Base-by-base conservation (phyloP, 2,797 vertebrate species). In the Tolypeutes matacus region DNA sequence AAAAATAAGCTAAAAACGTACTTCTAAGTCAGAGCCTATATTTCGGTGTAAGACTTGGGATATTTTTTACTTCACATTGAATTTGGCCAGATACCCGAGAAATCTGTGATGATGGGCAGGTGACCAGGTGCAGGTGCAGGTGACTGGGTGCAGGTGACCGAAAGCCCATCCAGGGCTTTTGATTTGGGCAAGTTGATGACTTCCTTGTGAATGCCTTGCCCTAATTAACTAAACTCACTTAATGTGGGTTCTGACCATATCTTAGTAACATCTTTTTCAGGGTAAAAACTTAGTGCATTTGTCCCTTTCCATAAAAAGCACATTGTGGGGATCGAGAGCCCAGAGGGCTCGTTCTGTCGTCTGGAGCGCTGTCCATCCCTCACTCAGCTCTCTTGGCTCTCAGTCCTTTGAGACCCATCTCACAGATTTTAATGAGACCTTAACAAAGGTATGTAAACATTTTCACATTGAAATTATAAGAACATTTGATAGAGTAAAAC, bases 401-500 rank as follows among this genome's bases (percentile, higher is more conserved):
- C 46, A 18, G 11, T 65, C 67, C 18, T 89, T 78, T 76, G 39
- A 4, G 39, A 87, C 53, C 82, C 58, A 84, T 51, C 67, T 96
- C 72, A 80, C n/a, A 94, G 29, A 34, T 91, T 73, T 29, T 36
- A 70, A 36, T 85, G 83, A 94, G 72, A 95, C 51, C 53, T 93
- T 89, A 93, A 93, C 60, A 96, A 39, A 39, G 3, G 39, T 95
- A 36, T 89, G 20, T 90, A 81, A 53, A 60, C 18, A 3, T 36
- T 77, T 95, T 92, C 94, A 39, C 92, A 80, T 94, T 97, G 90
- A 96, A 97, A 96, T 94, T 75, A 87, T 31, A 95, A 14, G 89
- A 76, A 88, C 77, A 72, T 96, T 95, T 92, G 81, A 49, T 91
- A 51, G 18, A 95, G 65, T 95, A 73, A 95, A 95, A 86, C 34